These are phyloP conservation scores for Zeuzera pyrina DNA, from an alignment of 2,888 invertebrate genomes.

Conservation along the genomic window DNA sequence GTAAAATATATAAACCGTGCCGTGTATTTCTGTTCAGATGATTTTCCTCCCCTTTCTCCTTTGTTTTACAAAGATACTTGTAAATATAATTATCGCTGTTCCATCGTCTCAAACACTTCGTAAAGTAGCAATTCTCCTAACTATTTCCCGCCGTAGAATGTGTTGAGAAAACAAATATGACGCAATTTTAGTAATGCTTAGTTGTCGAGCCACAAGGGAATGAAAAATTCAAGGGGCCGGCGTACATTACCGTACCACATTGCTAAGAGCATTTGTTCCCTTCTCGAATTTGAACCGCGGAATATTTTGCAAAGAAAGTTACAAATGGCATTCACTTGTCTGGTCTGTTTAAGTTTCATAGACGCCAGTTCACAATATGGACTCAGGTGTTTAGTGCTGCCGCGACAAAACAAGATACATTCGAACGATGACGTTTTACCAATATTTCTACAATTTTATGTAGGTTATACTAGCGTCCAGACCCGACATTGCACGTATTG, in stretches of 20 bases:
- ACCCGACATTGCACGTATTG: too few relatives aligned
- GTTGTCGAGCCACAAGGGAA: constrained; percentile 70
- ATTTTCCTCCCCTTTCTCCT: too few relatives aligned
- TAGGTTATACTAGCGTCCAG: too few relatives aligned
- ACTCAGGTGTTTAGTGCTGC: constrained; percentile 25
- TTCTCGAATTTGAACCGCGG: constrained; percentile 41
- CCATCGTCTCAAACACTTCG: background rate
- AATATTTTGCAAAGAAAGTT: constrained; percentile 43
- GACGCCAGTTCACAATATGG: constrained; percentile 13
- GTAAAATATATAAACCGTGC: too few relatives aligned
- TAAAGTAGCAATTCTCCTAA: constrained; percentile 44
- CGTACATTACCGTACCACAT: constrained; percentile 62
- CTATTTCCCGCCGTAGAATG: constrained; percentile 54
- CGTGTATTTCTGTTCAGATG: too few relatives aligned
- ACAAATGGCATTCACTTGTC: constrained; percentile 34
- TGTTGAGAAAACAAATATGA: constrained; percentile 67
- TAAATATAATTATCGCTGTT: background rate
- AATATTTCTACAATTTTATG: too few relatives aligned
- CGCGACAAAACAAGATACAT: too few relatives aligned
- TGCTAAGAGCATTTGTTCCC: constrained; percentile 60
- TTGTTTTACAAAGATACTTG: too few relatives aligned
- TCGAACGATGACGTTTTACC: too few relatives aligned
- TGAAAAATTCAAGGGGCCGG: constrained; percentile 70
- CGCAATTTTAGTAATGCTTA: constrained; percentile 72
- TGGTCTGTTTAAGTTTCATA: constrained; percentile 3